Conservation (phyloP, 2,888 invertebrate genomes). For the Piscicola geometra region DNA sequence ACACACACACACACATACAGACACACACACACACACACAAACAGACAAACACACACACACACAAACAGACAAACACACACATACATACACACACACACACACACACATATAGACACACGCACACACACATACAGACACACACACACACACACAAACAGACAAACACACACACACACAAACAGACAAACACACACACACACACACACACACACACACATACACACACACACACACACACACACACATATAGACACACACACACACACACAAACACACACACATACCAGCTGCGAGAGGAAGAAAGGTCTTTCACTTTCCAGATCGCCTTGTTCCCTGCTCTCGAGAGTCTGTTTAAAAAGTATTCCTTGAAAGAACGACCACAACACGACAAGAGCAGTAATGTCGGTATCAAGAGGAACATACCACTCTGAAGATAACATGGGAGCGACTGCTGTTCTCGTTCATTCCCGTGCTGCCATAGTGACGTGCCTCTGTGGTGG, state of each 20-base stretch:
- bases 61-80: too few relatives aligned
- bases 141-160: constrained; percentile 24
- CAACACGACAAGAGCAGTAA: too few relatives aligned
- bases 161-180: constrained; percentile 11
- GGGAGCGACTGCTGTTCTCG: constrained; percentile 79
- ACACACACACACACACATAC: too few relatives aligned
- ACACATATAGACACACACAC: too few relatives aligned
- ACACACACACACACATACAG: neutral
- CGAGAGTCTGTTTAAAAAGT: constrained; percentile 29
- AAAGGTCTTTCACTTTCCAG: constrained; percentile 3
- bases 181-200: too few relatives aligned
- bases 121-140: constrained; percentile 50
- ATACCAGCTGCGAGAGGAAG: constrained; percentile 28
- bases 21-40: too few relatives aligned
- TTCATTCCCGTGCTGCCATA: constrained; percentile 81
- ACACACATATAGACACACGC: constrained; percentile 28
- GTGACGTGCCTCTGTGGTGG: constrained; percentile 59
- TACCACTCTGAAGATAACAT: constrained; percentile 80
- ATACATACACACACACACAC: neutral
- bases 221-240: too few relatives aligned
- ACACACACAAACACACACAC: too few relatives aligned
- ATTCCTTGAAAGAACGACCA: too few relatives aligned
- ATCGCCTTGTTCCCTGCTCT: constrained; percentile 17
- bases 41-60: too few relatives aligned
- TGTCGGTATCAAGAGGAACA: constrained; percentile 57